Percentiles rank a stretch among this genome's conserved stretches.
Conservation (phyloP, 2,797 vertebrate species). For the Rhadinocentrus ornatus region DNA sequence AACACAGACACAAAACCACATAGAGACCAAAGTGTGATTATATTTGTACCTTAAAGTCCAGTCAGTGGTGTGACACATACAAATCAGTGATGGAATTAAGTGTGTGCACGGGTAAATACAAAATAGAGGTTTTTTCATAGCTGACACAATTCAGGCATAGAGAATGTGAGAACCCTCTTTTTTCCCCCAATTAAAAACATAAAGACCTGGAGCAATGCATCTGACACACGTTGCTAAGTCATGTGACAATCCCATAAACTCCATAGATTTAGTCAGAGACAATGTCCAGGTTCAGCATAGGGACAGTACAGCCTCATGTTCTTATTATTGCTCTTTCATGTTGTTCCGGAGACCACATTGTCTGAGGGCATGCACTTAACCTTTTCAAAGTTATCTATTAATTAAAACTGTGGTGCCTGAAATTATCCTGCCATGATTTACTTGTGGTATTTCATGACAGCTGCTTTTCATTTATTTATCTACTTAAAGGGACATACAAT, state of each 20-base stretch:
- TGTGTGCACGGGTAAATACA: background rate
- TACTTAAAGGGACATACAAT: background rate
- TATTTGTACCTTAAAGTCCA: slow-evolving; percentile 42
- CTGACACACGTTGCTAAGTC: slow-evolving; percentile 5
- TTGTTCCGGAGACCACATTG: background rate
- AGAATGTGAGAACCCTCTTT: slow-evolving; percentile 1
- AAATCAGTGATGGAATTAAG: slow-evolving; percentile 31
- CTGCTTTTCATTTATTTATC: background rate
- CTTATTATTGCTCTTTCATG: slow-evolving; percentile 24
- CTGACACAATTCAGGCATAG: slow-evolving; percentile 13
- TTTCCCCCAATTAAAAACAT: slow-evolving; percentile 10
- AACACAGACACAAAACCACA: slow-evolving; percentile 10
- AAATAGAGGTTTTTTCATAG: slow-evolving; percentile 17
- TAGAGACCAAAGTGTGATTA: slow-evolving; percentile 42
- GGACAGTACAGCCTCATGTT: slow-evolving; percentile 13
- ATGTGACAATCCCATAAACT: slow-evolving; percentile 23
- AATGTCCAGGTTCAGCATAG: background rate
- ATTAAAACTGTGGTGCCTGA: background rate
- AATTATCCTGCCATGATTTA: background rate
- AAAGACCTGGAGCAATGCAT: slow-evolving; percentile 7
- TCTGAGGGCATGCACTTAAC: slow-evolving; percentile 4
- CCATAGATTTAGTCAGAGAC: slow-evolving; percentile 13
- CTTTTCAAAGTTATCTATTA: background rate
- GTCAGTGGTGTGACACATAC: slow-evolving; percentile 35
- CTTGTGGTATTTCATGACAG: background rate